A percentile compares a stretch with the other conserved stretches of the same genome.
These are phyloP conservation scores for Barnardius zonarius DNA, from an alignment of 2,113 vertebrate species.

Conservation along the genomic window DNA sequence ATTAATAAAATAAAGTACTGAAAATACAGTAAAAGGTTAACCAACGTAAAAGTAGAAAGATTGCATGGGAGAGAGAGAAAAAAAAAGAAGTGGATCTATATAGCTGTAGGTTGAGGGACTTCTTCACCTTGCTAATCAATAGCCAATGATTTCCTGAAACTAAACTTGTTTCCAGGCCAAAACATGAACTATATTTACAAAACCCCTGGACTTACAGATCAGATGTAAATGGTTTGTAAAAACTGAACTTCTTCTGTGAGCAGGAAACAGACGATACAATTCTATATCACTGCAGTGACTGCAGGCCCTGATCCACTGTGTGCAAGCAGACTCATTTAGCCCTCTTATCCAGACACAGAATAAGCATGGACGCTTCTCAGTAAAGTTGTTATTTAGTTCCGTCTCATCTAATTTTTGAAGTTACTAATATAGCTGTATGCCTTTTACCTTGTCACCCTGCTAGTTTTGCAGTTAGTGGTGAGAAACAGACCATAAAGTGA, in stretches of 20 bases:
- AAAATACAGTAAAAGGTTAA: not conserved
- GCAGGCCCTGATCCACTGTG: not conserved
- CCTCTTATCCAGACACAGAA: not conserved
- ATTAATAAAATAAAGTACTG: not conserved
- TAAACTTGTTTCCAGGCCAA: not conserved
- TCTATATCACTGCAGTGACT: not conserved
- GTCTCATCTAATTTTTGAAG: not conserved
- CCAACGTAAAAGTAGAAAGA: not conserved
- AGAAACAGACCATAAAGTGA: not conserved
- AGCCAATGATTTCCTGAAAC: not conserved
- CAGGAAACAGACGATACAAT: not conserved
- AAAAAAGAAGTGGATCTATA: not conserved
- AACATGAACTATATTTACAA: not conserved
- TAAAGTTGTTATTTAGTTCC: not conserved
- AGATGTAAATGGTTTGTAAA: not conserved
- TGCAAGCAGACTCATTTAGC: not conserved
- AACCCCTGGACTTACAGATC: not conserved
- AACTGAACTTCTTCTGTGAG: not conserved
- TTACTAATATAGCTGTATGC: fast-evolving
- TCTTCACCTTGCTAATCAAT: not conserved
- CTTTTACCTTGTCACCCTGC: not conserved
- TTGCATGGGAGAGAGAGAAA: not conserved
- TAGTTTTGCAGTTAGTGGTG: not conserved
- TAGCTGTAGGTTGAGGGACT: not conserved
- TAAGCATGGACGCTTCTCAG: not conserved